Evolutionary conservation across 2,888 invertebrate species (phyloP), one percentile per base, ranked within the genome.

Genomic region (Mythimna albipuncta): DNA sequence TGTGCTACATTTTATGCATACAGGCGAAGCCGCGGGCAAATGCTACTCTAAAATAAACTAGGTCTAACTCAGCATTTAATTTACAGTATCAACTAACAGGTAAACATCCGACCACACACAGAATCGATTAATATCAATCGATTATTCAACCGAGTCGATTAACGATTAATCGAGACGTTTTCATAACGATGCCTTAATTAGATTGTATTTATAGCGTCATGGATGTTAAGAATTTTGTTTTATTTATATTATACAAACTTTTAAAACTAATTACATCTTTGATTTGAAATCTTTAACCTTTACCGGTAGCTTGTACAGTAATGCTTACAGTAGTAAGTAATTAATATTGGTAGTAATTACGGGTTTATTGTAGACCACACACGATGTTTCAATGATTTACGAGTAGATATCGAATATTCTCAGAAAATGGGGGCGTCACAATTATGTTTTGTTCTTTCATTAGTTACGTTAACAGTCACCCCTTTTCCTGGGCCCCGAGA

Each of bases 91-190:
- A 1, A 54, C 11, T 54, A 54, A 26, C 54, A 21, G 16, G 0
- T 7, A 57, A 57, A 79, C 69, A 21, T 57, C 32, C 55, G 87
- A 66, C 87, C 87, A 87, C 87, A 87, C 72, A 78, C 66, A 64
- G 84, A 67, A 74, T 74, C 77, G 77, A 84, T 83, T 76, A 77
- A 80, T 69, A 72, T 61, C 16, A 75, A 77, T 72, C 72, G 81
- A 85, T 87, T 79, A 77, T 75, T 72, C 62, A 64, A 65, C 57
- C 11, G 47, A 76, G 38, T 62, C 75, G 73, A 84, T 78, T 71
- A 82, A 19, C 78, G 71, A 82, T 72, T 79, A 72, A 54, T 64
- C 69, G 68, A 55, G 69, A 69, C 68, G 70, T 75, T 69, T 70
- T 64, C 54, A 69, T 73, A 83, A 79, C 77, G 79, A 83, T 71